These are phyloP conservation scores for Athene noctua DNA, from an alignment of 2,113 vertebrate species.

Conservation along the genomic window DNA sequence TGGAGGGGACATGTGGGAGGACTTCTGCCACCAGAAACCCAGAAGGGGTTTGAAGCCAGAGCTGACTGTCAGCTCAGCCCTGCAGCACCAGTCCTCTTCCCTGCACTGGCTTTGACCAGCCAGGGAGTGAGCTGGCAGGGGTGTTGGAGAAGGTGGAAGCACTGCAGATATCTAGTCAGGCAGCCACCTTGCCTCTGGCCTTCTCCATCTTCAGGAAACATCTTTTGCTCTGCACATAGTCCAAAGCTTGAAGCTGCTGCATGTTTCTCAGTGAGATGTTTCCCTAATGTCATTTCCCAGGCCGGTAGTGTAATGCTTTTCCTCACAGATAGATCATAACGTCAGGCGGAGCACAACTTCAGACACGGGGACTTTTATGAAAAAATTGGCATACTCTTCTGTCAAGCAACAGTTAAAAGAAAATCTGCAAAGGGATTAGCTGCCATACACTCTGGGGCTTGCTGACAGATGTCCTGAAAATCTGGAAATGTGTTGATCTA, in stretches of 20 bases:
- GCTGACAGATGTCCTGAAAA: constrained; percentile 70
- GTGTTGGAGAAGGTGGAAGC: not conserved
- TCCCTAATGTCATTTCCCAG: not conserved
- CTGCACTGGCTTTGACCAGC: not conserved
- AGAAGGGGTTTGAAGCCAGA: not conserved
- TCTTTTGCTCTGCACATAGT: not conserved
- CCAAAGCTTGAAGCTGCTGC: not conserved
- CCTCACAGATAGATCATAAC: constrained; percentile 26
- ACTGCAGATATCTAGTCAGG: not conserved
- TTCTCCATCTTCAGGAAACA: not conserved
- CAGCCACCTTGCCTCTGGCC: not conserved
- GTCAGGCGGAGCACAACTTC: not conserved
- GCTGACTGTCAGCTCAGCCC: not conserved
- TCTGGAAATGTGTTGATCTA: constrained; percentile 62
- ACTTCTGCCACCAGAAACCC: too few species aligned
- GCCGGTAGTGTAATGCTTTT: not conserved
- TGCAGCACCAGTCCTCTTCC: not conserved
- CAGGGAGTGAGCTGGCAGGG: fast-evolving
- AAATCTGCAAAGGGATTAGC: constrained; percentile 67
- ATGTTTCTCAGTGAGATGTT: not conserved
- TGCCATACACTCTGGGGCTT: constrained; percentile 30
- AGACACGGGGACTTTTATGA: not conserved
- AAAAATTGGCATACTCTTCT: constrained; percentile 13
- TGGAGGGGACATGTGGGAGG: not conserved
- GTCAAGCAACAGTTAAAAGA: constrained; percentile 66